Evolutionary conservation across 1,140 invertebrate genomes (phyloP).

Genomic region (Solenopsis invicta): DNA sequence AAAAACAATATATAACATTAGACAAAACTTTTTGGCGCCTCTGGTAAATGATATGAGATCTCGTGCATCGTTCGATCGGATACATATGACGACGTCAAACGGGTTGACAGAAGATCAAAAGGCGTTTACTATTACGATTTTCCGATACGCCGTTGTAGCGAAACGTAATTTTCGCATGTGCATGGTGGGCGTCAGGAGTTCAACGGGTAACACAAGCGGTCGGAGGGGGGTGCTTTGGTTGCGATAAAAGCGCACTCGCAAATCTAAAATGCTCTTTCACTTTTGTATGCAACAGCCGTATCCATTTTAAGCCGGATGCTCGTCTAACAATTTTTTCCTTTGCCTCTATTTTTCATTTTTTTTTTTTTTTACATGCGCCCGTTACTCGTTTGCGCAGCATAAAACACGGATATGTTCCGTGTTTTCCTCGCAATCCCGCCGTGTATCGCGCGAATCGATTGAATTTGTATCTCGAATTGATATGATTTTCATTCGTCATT

Average conservation of each 20-base stretch:
- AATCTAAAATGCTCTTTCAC: slow-evolving; percentile 28
- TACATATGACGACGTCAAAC: neutral
- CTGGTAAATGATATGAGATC: neutral
- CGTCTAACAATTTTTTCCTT: slow-evolving; percentile 4
- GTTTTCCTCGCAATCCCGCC: neutral
- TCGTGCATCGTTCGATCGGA: neutral
- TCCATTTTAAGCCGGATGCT: slow-evolving; percentile 24
- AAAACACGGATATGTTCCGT: neutral
- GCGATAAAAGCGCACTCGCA: slow-evolving; percentile 20
- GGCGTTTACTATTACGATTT: slow-evolving; percentile 7
- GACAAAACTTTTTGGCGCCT: neutral
- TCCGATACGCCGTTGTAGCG: neutral
- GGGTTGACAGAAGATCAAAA: neutral
- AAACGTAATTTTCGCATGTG: slow-evolving; percentile 25
- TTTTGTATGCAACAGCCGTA: slow-evolving; percentile 24
- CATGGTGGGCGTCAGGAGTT: neutral
- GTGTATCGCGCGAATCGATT: slow-evolving; percentile 3
- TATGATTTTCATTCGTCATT: slow-evolving; percentile 13
- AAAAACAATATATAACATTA: slow-evolving; percentile 11
- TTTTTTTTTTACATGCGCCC: neutral
- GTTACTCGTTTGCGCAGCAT: neutral
- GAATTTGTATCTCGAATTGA: slow-evolving; percentile 22
- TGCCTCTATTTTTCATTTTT: neutral
- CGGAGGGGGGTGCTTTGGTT: neutral
- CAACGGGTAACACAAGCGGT: neutral